phyloP scores from a whole-genome alignment of 2,113 vertebrate species.

The Barbus barbus region DNA sequence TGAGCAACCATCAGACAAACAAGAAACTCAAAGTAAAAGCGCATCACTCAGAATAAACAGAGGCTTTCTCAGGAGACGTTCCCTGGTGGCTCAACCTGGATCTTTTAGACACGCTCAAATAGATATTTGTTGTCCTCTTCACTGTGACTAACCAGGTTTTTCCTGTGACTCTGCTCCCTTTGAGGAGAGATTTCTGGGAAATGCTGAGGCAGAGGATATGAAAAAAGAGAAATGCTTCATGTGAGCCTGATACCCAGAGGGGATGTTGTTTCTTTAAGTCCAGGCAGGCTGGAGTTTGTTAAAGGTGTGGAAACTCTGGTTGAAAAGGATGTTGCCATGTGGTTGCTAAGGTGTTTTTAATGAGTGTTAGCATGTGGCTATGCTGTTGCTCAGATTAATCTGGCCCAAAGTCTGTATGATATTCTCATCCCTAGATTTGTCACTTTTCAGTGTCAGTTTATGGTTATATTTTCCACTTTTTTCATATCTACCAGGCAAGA shows the following conservation, averaged over 20 bases:
- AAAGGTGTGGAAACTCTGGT: background rate
- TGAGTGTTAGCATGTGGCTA: background rate
- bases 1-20: too few relatives aligned
- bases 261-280: too few relatives aligned
- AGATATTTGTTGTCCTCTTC: too few relatives aligned
- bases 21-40: too few relatives aligned
- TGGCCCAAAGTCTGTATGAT: background rate
- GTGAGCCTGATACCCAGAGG: background rate
- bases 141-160: too few relatives aligned
- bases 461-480: background rate
- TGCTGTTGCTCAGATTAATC: background rate
- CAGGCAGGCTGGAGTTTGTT: background rate
- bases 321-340: background rate
- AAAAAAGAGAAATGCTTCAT: background rate
- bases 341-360: background rate
- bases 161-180: background rate
- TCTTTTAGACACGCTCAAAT: too few relatives aligned
- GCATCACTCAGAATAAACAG: too few relatives aligned
- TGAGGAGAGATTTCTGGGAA: constrained; percentile 39
- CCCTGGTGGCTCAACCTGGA: too few relatives aligned
- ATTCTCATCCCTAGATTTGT: background rate
- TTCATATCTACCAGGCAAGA: background rate
- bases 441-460: background rate
- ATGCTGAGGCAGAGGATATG: constrained; percentile 24
- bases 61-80: too few relatives aligned